These are phyloP conservation scores for Aplysia californica DNA, from an alignment of 1,140 invertebrate species.

Conservation along the genomic window DNA sequence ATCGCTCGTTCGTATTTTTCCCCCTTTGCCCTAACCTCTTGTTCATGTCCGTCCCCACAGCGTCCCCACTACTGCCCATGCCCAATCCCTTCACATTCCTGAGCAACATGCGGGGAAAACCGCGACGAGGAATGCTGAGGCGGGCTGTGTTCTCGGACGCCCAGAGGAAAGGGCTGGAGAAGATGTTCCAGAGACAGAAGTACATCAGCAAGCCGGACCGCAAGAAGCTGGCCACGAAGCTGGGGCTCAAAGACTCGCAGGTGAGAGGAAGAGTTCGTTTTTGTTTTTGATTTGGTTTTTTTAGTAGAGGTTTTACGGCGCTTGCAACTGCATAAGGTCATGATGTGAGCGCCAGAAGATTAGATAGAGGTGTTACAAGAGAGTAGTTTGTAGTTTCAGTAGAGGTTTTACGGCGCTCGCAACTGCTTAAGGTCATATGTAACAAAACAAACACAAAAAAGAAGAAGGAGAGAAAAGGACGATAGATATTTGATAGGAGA, in stretches of 20 bases:
- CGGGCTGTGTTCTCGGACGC: conserved; percentile 94
- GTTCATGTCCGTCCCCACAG: conserved; percentile 30
- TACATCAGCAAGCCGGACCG: conserved; percentile 98
- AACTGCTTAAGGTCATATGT: too few relatives aligned
- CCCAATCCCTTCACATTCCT: conserved; percentile 63
- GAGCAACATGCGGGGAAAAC: conserved; percentile 68
- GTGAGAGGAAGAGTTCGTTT: too few relatives aligned
- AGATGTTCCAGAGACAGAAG: conserved; percentile 95
- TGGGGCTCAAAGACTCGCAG: conserved; percentile 92
- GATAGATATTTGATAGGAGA: too few relatives aligned
- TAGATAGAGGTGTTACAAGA: too few relatives aligned
- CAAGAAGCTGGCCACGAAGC: conserved; percentile 94
- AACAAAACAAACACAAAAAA: too few relatives aligned
- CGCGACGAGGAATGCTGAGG: conserved; percentile 91
- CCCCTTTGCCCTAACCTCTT: background rate
- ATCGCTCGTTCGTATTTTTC: background rate
- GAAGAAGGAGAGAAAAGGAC: too few relatives aligned
- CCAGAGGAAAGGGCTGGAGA: conserved; percentile 94
- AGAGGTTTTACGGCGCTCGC: too few relatives aligned
- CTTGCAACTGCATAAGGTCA: too few relatives aligned
- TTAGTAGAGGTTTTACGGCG: too few relatives aligned
- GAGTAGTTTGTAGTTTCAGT: too few relatives aligned
- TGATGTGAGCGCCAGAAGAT: too few relatives aligned
- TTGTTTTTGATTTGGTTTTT: too few relatives aligned
- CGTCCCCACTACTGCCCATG: conserved; percentile 56